phyloP scores from a whole-genome alignment of 2,888 invertebrate species.

The Venustoraphidia nigricollis region DNA sequence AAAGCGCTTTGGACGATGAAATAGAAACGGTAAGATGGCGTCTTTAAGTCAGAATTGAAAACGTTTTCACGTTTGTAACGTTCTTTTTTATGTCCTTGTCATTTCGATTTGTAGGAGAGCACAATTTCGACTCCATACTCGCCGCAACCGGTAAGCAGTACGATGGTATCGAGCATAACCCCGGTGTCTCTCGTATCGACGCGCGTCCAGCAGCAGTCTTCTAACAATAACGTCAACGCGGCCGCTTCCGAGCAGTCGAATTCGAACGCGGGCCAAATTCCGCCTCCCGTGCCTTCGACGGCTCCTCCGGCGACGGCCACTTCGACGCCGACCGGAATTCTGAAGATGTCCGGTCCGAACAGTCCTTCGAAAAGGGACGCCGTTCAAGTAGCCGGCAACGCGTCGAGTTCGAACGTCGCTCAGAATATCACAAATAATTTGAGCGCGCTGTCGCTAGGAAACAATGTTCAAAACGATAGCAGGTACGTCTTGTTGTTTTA shows the following conservation, averaged over 20 bases:
- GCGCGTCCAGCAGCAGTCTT: constrained; percentile 9
- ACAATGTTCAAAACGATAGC: too few species aligned
- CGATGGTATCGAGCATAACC: constrained; percentile 22
- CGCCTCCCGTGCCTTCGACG: not conserved
- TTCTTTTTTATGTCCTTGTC: not conserved
- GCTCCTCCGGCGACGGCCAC: not conserved
- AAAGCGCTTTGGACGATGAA: constrained; percentile 56
- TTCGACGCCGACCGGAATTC: constrained; percentile 1
- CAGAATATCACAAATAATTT: constrained; percentile 1
- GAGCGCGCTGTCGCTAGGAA: too few species aligned
- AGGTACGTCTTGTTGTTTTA: too few species aligned
- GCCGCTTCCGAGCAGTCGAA: not conserved
- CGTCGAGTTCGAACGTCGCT: not conserved
- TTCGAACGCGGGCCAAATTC: not conserved
- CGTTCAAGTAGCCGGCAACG: not conserved
- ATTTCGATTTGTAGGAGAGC: constrained; percentile 19
- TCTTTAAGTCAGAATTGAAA: not conserved
- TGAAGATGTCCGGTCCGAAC: constrained; percentile 5
- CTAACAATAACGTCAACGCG: not conserved
- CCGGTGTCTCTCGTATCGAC: constrained; percentile 22
- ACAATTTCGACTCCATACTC: constrained; percentile 21
- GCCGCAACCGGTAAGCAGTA: constrained; percentile 24
- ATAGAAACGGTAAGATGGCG: constrained; percentile 36
- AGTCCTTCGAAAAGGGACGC: constrained; percentile 4
- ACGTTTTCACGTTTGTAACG: too few species aligned